Conservation (phyloP, 2,888 invertebrate species). For the Chrysodeixis includens region DNA sequence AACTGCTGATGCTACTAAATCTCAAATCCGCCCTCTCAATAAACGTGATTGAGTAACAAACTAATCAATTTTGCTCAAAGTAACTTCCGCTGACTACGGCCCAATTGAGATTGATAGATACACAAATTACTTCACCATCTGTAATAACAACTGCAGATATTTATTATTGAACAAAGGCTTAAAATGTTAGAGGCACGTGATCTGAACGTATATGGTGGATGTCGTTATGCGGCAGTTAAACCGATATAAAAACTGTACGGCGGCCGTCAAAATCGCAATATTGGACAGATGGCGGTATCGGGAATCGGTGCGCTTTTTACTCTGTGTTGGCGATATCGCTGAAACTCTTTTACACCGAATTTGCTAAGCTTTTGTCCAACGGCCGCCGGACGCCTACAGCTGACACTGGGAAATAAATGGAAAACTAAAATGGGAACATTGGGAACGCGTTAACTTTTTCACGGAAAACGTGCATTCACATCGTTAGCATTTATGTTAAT, state of each 20-base stretch:
- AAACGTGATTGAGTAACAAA: constrained; percentile 12
- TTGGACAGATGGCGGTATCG: constrained; percentile 54
- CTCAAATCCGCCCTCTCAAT: neutral
- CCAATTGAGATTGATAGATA: neutral
- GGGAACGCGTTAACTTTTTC: constrained; percentile 30
- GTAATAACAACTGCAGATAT: neutral
- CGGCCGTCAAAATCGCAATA: constrained; percentile 61
- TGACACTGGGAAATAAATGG: constrained; percentile 47
- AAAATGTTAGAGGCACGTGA: neutral
- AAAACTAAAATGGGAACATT: constrained; percentile 43
- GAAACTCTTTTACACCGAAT: constrained; percentile 47
- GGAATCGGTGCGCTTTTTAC: constrained; percentile 50
- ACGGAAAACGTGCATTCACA: constrained; percentile 10
- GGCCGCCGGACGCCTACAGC: constrained; percentile 30
- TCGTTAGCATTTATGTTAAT: constrained; percentile 39
- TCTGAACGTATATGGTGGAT: constrained; percentile 1
- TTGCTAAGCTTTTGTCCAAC: constrained; percentile 54
- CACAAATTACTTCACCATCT: neutral
- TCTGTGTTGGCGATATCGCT: constrained; percentile 18
- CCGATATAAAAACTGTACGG: constrained; percentile 54
- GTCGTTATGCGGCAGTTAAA: constrained; percentile 33
- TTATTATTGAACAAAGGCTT: neutral
- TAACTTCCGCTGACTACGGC: neutral
- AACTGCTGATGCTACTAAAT: constrained; percentile 6
- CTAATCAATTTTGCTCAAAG: neutral